phyloP scores from a whole-genome alignment of 2,113 vertebrate species.

The Cryptotis parvus region DNA sequence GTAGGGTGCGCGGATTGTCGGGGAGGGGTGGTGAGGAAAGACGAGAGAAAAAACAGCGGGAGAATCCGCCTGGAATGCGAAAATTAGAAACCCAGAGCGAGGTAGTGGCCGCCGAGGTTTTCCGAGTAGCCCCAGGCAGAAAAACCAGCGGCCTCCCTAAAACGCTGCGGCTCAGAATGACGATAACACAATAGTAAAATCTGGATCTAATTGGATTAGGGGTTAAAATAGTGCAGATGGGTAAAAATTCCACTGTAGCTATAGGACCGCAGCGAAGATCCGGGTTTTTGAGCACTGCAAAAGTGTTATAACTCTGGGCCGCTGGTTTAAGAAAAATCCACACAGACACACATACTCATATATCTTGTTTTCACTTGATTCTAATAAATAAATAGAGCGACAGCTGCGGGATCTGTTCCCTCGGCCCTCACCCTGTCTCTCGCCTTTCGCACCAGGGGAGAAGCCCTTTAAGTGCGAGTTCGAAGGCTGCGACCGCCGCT shows the following conservation, averaged over 20 bases:
- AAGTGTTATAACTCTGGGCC: constrained; percentile 24
- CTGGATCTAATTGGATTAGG: neutral
- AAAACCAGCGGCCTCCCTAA: constrained; percentile 57
- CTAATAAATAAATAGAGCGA: neutral
- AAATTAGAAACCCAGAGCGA: constrained; percentile 45
- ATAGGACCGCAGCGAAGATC: neutral
- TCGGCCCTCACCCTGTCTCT: constrained; percentile 17
- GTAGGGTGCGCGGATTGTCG: neutral
- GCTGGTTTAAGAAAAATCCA: constrained; percentile 25
- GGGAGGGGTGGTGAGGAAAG: constrained; percentile 39
- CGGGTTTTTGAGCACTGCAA: constrained; percentile 57
- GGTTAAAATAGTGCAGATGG: constrained; percentile 18
- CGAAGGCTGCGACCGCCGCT: constrained; percentile 98
- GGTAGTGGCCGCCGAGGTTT: constrained; percentile 18
- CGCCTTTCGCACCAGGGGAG: constrained; percentile 91
- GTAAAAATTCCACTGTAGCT: neutral
- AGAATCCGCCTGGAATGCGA: constrained; percentile 58
- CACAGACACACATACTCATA: too few relatives aligned
- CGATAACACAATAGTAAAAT: neutral
- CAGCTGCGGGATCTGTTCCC: constrained; percentile 15
- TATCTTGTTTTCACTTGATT: too few relatives aligned
- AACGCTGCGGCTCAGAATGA: too few relatives aligned
- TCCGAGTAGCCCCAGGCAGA: constrained; percentile 48
- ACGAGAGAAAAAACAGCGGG: constrained; percentile 54
- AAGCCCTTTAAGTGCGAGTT: constrained; percentile 99